Evolutionary conservation across 2,888 invertebrate species (phyloP), one percentile per base, ranked within the genome.

Genomic region (Rambutsinella grinnellia): DNA sequence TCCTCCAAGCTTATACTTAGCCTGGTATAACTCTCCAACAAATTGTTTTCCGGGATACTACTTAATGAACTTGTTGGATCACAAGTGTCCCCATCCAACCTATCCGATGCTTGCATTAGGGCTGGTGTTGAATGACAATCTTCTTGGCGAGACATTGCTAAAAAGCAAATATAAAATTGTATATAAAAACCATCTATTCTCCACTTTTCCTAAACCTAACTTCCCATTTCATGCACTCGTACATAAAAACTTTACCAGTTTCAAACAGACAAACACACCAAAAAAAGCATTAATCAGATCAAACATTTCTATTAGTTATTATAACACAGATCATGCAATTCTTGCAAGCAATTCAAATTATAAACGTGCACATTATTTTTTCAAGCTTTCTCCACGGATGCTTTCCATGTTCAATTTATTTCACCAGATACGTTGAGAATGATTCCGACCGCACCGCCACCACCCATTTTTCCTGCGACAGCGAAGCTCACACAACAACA

Each of bases 111-210:
- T 85, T 93, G 93, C 85, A 92, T 90, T 85, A 95, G 87, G 62
- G 94, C 93, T 58, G 95, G 94, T 85, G 94, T 94, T 72, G 95
- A 95, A 87, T 95, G 94, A 84, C 94, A 94, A 88, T 95, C 95
- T 86, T 95, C 95, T 84, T 94, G 94, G 85, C 93, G 93, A 53
- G 93, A 90, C 89, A 93, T 89, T 77, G 91, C 92, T 92, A 87
- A 23, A 86, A 86, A 78, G 36, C 5, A 36, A 58, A 44, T 44
- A 24, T 19, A 19, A 13, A n/a, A 10, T 13, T 6, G 19, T 3
- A 44, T 36, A 60, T 60, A n/a, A 57, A 60, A 15, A 15, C 10
- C 10, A 51, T 17, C 6, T 21, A 51, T 17, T 51, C 51, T 51
- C 13, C 51, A 51, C 17, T 17, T 51, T 51, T 3, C 19, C 21